Conservation (phyloP, 2,888 invertebrate genomes). For the Candidula unifasciata region DNA sequence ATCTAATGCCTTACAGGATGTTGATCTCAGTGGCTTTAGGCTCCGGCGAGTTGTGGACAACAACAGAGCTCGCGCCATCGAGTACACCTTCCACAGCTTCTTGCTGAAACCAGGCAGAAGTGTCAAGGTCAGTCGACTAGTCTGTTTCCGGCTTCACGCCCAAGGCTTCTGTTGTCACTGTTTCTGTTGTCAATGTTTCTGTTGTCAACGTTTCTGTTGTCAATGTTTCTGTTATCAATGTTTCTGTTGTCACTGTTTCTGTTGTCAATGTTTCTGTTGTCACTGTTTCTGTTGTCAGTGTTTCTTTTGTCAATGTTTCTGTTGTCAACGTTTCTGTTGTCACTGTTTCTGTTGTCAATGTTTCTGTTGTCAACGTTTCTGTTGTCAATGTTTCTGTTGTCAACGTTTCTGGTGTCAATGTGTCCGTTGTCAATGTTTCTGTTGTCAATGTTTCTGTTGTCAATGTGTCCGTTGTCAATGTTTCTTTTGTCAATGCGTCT, state of each 20-base stretch:
- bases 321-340: too few relatives aligned
- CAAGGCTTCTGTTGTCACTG: neutral
- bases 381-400: too few relatives aligned
- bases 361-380: too few relatives aligned
- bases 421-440: too few relatives aligned
- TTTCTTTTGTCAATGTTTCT: too few relatives aligned
- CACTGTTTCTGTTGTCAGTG: too few relatives aligned
- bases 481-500: too few relatives aligned
- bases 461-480: too few relatives aligned
- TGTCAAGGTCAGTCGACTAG: constrained; percentile 64
- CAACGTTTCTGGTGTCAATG: too few relatives aligned
- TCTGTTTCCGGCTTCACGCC: neutral
- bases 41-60: constrained; percentile 77
- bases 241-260: neutral
- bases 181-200: neutral
- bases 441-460: too few relatives aligned
- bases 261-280: neutral
- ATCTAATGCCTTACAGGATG: neutral
- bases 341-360: too few relatives aligned
- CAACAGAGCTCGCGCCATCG: constrained; percentile 58
- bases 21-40: constrained; percentile 77
- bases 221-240: neutral
- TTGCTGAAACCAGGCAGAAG: constrained; percentile 64
- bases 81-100: constrained; percentile 66
- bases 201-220: neutral